Evolutionary conservation across 2,113 vertebrate genomes (phyloP).

Genomic region (Muntiacus reevesi): DNA sequence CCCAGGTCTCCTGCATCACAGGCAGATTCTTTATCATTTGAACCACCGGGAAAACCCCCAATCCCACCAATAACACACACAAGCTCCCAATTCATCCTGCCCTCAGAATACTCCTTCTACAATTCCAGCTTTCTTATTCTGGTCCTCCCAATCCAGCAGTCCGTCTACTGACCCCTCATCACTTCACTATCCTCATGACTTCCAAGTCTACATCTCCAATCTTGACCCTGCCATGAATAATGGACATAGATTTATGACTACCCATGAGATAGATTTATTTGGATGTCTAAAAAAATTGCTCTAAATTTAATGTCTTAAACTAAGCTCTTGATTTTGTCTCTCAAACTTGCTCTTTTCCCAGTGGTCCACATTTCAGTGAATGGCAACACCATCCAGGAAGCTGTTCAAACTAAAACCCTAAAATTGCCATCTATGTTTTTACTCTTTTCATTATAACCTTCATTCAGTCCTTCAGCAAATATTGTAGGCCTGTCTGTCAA

Average conservation of each 20-base stretch:
- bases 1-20: background rate
- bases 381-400: background rate
- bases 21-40: background rate
- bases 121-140: background rate
- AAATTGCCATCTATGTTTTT: background rate
- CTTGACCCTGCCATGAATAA: background rate
- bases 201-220: background rate
- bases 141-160: background rate
- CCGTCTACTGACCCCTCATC: accelerated
- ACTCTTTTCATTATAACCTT: background rate
- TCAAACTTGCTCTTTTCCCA: background rate
- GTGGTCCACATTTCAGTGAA: background rate
- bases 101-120: background rate
- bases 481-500: no score
- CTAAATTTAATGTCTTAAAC: background rate
- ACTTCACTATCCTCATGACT: background rate
- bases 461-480: background rate
- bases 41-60: background rate
- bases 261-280: background rate
- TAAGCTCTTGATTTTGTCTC: background rate
- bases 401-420: background rate
- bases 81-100: background rate
- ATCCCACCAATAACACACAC: background rate
- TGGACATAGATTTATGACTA: background rate
- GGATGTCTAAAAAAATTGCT: background rate